A percentile compares a stretch with the other conserved stretches of the same genome.
Conservation (phyloP, 2,113 vertebrate species). For the Aegithalos caudatus region DNA sequence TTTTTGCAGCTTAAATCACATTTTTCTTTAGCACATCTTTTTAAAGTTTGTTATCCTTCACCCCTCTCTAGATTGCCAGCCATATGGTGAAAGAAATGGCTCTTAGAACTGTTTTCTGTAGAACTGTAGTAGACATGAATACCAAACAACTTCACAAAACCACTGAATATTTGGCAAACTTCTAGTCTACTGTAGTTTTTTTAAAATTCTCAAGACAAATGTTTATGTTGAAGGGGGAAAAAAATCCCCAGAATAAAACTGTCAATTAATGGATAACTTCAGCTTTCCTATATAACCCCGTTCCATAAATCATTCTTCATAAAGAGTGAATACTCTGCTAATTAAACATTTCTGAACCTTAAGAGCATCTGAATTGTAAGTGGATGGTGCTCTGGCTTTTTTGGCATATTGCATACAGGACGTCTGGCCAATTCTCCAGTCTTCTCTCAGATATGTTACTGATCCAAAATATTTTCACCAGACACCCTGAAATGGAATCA, state of each 20-base stretch:
- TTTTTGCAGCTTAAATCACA: constrained; percentile 24
- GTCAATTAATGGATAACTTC: constrained; percentile 64
- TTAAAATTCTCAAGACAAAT: constrained; percentile 73
- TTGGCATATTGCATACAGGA: constrained; percentile 46
- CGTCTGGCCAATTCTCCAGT: constrained; percentile 64
- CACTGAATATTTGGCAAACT: constrained; percentile 76
- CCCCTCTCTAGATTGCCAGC: constrained; percentile 49
- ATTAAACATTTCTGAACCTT: constrained; percentile 36
- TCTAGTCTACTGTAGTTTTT: constrained; percentile 72
- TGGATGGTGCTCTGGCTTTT: constrained; percentile 29
- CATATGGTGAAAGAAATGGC: constrained; percentile 63
- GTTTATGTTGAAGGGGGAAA: constrained; percentile 55
- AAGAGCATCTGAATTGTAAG: constrained; percentile 32
- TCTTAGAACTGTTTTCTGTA: constrained; percentile 67
- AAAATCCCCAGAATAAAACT: constrained; percentile 39
- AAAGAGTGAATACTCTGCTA: constrained; percentile 46
- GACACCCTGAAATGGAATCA: constrained; percentile 69
- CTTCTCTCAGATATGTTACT: constrained; percentile 69
- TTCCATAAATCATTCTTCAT: constrained; percentile 14
- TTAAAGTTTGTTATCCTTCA: constrained; percentile 48
- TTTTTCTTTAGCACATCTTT: constrained; percentile 63
- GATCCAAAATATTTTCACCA: constrained; percentile 76
- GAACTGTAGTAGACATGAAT: constrained; percentile 71
- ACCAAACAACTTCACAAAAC: constrained; percentile 73
- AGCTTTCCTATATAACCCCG: neutral